Base-by-base conservation (phyloP, 2,888 invertebrate species). In the Belgica antarctica region DNA sequence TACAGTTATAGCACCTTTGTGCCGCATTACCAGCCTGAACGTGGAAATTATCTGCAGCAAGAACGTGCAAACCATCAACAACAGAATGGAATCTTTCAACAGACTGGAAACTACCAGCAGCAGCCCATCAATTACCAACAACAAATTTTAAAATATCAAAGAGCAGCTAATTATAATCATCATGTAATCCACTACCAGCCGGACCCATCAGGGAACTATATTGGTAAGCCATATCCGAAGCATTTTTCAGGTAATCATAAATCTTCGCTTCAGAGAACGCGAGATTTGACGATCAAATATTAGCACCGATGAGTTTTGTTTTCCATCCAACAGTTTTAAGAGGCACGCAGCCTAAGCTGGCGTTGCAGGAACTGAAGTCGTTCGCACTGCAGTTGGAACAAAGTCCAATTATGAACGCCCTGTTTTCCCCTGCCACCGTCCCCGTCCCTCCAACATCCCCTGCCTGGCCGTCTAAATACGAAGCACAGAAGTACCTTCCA, bases 341-440 rank as follows among this genome's bases (percentile, higher is more conserved):
- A 24, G 4, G 25, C 17, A n/a, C n/a, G 12, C 61, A 19, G 2
- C 61, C 62, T 1, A 28, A 62, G 7, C 1, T 27, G 10, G 2
- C 46, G 7, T 22, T 62, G 31, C 34, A 34, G 12, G 34, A 34
- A 22, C 34, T 15, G 4, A 31, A 62, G 15, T n/a, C 10, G 12
- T 25, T 22, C 27, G 25, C 59, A 5, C 15, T 19, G 8, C 31
- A 62, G 19, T 19, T 7, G 1, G 15, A 62, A 3, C 34, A 34
- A 17, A 62, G 31, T 34, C 62, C 62, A 15, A 19, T 62, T 1
- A 31, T 62, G 34, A 31, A 62, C 31, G 34, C 31, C 5, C 34
- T 62, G 5, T 62, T 62, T 36, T 34, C 62, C 36, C n/a, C 22
- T 19, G 10, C 15, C n/a, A 62, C 34, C 22, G 31, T 62, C 8